Conservation (phyloP, 2,113 vertebrate species). For the Pteruthius melanotis region DNA sequence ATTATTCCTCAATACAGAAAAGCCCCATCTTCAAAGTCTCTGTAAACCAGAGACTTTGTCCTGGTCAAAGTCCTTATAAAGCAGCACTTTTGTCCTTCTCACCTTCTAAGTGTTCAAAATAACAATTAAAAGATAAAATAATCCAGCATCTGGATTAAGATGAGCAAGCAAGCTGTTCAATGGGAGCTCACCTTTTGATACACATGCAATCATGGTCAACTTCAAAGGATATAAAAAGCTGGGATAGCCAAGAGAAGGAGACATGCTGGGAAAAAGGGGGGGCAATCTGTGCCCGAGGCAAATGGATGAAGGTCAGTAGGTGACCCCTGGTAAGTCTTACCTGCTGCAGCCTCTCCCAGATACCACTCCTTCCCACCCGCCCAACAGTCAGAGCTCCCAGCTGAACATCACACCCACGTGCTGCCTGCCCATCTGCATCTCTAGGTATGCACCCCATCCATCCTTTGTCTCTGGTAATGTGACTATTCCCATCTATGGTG, state of each 20-base stretch:
- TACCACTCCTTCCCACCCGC: not conserved
- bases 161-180: not conserved
- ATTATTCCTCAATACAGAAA: not conserved
- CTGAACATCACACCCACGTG: fast-evolving
- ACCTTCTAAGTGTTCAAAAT: not conserved
- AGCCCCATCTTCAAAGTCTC: not conserved
- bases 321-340: not conserved
- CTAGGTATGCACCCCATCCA: not conserved
- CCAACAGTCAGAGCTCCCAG: not conserved
- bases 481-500: not conserved
- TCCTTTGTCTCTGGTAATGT: not conserved
- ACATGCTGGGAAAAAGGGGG: fast-evolving
- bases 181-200: not conserved
- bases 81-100: not conserved
- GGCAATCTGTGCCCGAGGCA: not conserved
- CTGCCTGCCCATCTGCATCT: not conserved
- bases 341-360: not conserved
- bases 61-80: not conserved
- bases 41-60: no score
- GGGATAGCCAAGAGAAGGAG: not conserved
- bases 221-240: not conserved
- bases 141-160: not conserved
- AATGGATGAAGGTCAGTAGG: not conserved
- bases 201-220: not conserved
- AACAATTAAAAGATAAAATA: not conserved